Conservation (phyloP, 2,888 invertebrate genomes). For the Chrysina gloriosa region DNA sequence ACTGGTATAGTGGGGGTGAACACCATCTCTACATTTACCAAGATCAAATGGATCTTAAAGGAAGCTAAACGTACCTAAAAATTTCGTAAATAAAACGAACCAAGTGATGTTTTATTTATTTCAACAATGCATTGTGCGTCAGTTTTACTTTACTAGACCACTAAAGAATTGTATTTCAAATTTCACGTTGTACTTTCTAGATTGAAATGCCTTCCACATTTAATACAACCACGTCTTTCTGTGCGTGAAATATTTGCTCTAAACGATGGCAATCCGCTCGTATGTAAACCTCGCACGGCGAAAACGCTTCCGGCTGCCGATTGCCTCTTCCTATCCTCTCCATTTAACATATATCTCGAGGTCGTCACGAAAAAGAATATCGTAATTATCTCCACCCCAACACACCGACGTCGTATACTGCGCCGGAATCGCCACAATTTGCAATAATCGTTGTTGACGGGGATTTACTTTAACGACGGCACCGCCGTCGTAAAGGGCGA, state of each 20-base stretch:
- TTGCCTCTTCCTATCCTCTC: conserved; percentile 56
- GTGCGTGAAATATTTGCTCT: conserved; percentile 56
- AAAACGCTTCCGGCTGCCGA: conserved; percentile 66
- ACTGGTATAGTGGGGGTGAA: no score
- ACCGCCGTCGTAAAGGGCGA: conserved; percentile 74
- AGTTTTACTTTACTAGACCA: no score
- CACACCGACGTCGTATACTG: conserved; percentile 71
- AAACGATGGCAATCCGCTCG: conserved; percentile 56
- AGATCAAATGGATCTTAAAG: no score
- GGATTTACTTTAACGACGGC: conserved; percentile 71
- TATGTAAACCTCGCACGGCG: conserved; percentile 57
- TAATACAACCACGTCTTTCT: neutral
- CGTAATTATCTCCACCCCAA: conserved; percentile 72
- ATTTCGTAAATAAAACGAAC: no score
- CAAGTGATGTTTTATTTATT: no score
- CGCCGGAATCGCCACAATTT: conserved; percentile 68
- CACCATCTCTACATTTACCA: no score
- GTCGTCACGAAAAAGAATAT: conserved; percentile 74
- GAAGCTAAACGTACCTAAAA: no score
- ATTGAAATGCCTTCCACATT: neutral
- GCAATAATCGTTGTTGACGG: conserved; percentile 64
- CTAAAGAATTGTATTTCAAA: no score
- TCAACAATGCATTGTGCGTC: no score
- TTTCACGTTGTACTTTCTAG: no score
- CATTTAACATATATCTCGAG: conserved; percentile 58